Evolutionary conservation across 2,797 vertebrate species (phyloP).

Genomic region (Phrynocephalus guinanensis): DNA sequence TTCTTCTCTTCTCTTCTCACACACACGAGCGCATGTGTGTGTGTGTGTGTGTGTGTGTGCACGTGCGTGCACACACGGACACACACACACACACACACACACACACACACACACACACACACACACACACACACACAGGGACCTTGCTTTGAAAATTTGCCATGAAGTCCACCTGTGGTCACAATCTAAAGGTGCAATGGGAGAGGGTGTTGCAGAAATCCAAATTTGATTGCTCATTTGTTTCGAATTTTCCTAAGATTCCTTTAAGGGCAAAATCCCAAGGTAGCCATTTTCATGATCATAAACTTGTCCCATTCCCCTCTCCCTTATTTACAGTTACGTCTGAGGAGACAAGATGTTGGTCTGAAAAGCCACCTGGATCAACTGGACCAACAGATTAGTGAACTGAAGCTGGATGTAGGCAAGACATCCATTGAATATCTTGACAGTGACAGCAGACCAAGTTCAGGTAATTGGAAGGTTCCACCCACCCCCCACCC

Average conservation of each 20-base stretch:
- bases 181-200: background rate
- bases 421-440: slow-evolving; percentile 85
- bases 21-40: too few relatives aligned
- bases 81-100: too few relatives aligned
- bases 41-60: too few relatives aligned
- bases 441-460: slow-evolving; percentile 92
- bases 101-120: too few relatives aligned
- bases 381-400: slow-evolving; percentile 92
- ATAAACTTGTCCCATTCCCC: slow-evolving; percentile 52
- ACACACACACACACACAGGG: background rate
- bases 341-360: slow-evolving; percentile 87
- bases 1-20: too few relatives aligned
- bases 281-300: background rate
- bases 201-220: background rate
- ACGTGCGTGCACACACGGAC: too few relatives aligned
- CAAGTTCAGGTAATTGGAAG: slow-evolving; percentile 89
- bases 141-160: background rate
- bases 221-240: background rate
- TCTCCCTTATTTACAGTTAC: slow-evolving; percentile 78
- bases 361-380: slow-evolving; percentile 92
- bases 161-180: background rate
- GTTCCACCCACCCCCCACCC: background rate
- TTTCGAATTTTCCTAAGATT: background rate
- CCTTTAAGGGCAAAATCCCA: background rate
- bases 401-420: slow-evolving; percentile 89